Evolutionary conservation across 2,113 vertebrate species (phyloP).

Genomic region (Podiceps cristatus): DNA sequence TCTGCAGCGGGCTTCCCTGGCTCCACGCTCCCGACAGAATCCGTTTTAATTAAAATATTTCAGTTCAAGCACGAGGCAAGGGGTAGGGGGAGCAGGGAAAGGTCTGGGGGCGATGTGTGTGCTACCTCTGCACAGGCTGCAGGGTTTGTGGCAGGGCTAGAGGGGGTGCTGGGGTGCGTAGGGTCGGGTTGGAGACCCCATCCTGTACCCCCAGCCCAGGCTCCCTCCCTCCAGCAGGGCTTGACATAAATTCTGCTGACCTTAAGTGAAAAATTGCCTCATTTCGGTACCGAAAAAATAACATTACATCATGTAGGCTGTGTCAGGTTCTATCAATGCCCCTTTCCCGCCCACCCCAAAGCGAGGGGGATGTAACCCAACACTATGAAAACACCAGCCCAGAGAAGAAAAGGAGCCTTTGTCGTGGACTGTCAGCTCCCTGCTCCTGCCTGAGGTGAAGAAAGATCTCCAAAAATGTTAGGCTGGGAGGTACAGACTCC

Average conservation of each 20-base stretch:
- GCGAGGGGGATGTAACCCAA: constrained; percentile 83
- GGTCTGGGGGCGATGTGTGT: neutral
- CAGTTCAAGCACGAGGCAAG: neutral
- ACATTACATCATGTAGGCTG: constrained; percentile 88
- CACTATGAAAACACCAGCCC: constrained; percentile 86
- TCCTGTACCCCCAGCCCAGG: neutral
- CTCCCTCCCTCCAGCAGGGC: neutral
- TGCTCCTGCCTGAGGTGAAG: constrained; percentile 61
- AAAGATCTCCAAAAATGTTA: constrained; percentile 44
- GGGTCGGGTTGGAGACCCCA: neutral
- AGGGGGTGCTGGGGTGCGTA: accelerated
- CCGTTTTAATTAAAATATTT: constrained; percentile 48
- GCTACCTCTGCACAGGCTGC: neutral
- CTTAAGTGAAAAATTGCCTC: constrained; percentile 73
- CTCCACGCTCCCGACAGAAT: neutral
- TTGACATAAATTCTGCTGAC: constrained; percentile 72
- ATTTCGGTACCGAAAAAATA: constrained; percentile 84
- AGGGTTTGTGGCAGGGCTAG: neutral
- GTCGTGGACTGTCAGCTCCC: constrained; percentile 60
- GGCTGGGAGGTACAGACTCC: constrained; percentile 27
- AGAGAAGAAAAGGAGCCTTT: constrained; percentile 87
- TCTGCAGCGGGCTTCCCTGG: constrained; percentile 39
- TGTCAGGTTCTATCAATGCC: constrained; percentile 85
- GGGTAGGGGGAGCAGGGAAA: neutral
- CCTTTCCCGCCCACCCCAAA: constrained; percentile 73